Base-by-base conservation (phyloP, 2,797 vertebrate genomes). In the Dendrocincla fuliginosa region DNA sequence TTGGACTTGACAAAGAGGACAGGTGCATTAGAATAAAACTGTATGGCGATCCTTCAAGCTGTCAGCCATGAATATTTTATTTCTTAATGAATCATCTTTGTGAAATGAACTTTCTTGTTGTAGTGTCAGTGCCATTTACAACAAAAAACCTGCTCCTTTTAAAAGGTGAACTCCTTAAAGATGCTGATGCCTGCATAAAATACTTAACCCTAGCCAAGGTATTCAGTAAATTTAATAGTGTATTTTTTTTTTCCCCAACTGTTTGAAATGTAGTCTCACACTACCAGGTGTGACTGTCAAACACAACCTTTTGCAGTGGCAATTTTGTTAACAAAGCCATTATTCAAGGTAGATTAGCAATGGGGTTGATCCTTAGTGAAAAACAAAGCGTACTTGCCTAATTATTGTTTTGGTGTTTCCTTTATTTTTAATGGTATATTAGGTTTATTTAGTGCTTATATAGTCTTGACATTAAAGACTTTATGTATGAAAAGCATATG, bases 1-100 rank as follows among this genome's bases (percentile, higher is more conserved):
- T 99, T 98, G 98, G 98, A 99, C 99, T 98, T 99, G 99, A 99
- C 99, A 99, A 99, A 99, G 98, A 99, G 99, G 99, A 99, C 99
- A 99, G 98, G 98, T 98, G 99, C 99, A 99, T 99, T 99, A 99
- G 99, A 99, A 99, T 99, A 99, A 99, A 99, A 99, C 98, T 99
- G 98, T 98, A 98, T 98, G 98, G 98, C 98, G 98, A 99, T 99
- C 99, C 98, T 98, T 99, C 99, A 99, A 98, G 98, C 99, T 99
- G 99, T 99, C 99, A 99, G 98, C 98, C 98, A 98, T 98, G 98
- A 99, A 99, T 99, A 98, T 98, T 98, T 99, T 98, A 99, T 98
- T 98, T 98, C 98, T 98, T 98, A 98, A 99, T 99, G 98, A 98
- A 99, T 99, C 98, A 98, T 98, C 98, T 98, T 98, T 98, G 98